Evolutionary conservation across 2,113 vertebrate species (phyloP), one percentile per base, ranked within the genome.

Genomic region (Tragulus kanchil): DNA sequence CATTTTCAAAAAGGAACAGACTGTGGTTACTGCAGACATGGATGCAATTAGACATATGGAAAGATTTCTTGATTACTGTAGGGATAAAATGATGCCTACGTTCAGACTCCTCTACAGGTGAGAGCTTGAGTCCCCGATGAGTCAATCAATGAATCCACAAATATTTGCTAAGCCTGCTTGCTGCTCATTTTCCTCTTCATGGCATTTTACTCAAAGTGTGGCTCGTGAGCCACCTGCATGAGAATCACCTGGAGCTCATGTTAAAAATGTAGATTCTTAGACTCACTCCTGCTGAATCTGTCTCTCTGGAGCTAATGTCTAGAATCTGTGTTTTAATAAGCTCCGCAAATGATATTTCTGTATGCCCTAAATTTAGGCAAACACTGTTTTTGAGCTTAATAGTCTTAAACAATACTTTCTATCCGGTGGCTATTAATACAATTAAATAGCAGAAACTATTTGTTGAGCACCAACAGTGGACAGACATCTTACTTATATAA

Each of bases 11-110:
- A 89, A 81, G 65, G 3, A 89, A 28, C 25, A 13, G 75, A 84
- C 75, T 85, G 96, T 31, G 25, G 92, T 85, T 96, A 93, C 81
- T 90, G 54, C 81, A 97, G 28, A 71, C 81, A 88, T 92, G 64
- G 54, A 90, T 90, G 92, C 56, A 95, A 96, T 98, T 98, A 97
- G 65, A 88, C 45, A 77, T 26, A 85, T 6, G 28, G 87, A 97
- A 92, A 97, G 84, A 88, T 96, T 93, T 96, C 95, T 96, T 97
- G 92, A 98, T 97, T 97, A 95, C 96, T 88, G 73, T 75, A 42
- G 92, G 90, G 95, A 95, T 95, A 64, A 95, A 90, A 90, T 91
- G 85, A 92, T 87, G 77, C 81, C 82, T 88, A 77, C 59, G 0
- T 95, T 90, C 71, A 82, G 36, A 50, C 64, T 96, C 85, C 75